Evolutionary conservation across 2,113 vertebrate genomes (phyloP).

Genomic region (Anhinga anhinga): DNA sequence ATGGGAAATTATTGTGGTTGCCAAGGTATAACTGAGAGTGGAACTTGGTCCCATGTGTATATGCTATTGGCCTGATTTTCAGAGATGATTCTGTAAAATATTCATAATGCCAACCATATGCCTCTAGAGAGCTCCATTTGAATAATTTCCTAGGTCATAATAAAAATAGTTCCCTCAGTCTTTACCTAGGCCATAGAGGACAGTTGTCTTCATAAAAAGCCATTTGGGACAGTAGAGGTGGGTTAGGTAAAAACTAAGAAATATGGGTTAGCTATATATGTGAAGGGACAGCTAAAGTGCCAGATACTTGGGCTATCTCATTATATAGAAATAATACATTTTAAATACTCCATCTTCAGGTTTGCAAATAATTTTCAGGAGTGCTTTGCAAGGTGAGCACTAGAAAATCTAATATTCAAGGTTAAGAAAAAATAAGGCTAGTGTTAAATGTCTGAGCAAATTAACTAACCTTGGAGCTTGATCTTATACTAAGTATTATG

Average conservation of each 20-base stretch:
- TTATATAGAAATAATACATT: neutral
- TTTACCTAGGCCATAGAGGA: constrained; percentile 24
- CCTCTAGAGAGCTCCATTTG: constrained; percentile 34
- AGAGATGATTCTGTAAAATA: constrained; percentile 66
- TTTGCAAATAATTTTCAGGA: neutral
- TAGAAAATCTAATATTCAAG: neutral
- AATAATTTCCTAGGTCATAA: constrained; percentile 60
- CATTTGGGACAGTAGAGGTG: neutral
- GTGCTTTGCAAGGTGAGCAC: neutral
- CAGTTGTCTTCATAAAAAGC: neutral
- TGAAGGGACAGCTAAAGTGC: neutral
- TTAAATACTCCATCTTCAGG: neutral
- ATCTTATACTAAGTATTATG: neutral
- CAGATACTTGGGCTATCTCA: neutral
- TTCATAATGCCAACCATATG: constrained; percentile 62
- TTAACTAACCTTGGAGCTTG: neutral
- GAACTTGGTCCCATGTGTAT: constrained; percentile 24
- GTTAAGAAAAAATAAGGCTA: neutral
- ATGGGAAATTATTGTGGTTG: constrained; percentile 42
- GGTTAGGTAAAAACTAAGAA: neutral
- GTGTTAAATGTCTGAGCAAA: neutral
- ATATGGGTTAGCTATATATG: neutral
- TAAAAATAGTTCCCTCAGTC: constrained; percentile 50
- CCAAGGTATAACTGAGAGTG: constrained; percentile 33
- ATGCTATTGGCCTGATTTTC: constrained; percentile 58